phyloP scores from a whole-genome alignment of 2,113 vertebrate genomes.

The Eublepharis macularius region DNA sequence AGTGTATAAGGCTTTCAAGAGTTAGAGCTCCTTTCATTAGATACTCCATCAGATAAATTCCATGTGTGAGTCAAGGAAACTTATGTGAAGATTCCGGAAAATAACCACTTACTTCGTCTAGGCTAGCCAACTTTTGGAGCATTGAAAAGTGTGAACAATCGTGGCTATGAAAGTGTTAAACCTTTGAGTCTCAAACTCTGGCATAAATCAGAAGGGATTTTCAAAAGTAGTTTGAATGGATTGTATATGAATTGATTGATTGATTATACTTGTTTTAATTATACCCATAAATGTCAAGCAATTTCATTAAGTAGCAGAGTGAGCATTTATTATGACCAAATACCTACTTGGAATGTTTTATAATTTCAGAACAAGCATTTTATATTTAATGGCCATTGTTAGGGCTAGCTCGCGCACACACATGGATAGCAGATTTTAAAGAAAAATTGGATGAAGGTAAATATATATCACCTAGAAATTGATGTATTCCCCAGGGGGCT shows the following conservation, averaged over 20 bases:
- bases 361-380: conserved; percentile 21
- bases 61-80: neutral
- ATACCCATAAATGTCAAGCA: conserved; percentile 25
- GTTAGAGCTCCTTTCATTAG: no score
- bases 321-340: conserved; percentile 15
- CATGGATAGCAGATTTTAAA: conserved; percentile 9
- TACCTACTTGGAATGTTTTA: neutral
- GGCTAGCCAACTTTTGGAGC: neutral
- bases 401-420: neutral
- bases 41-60: no score
- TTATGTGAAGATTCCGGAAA: neutral
- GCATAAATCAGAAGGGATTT: conserved; percentile 28
- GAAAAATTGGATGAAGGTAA: neutral
- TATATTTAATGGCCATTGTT: neutral
- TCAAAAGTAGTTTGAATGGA: conserved; percentile 20
- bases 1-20: no score
- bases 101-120: neutral
- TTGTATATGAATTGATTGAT: conserved; percentile 29
- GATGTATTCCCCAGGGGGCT: neutral
- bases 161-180: conserved; percentile 6
- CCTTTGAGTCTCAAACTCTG: conserved; percentile 10
- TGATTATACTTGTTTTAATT: conserved; percentile 48
- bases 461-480: conserved; percentile 15
- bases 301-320: conserved; percentile 5
- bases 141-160: neutral